These are phyloP conservation scores for Busseola fusca DNA, from an alignment of 2,888 invertebrate species.

Conservation along the genomic window DNA sequence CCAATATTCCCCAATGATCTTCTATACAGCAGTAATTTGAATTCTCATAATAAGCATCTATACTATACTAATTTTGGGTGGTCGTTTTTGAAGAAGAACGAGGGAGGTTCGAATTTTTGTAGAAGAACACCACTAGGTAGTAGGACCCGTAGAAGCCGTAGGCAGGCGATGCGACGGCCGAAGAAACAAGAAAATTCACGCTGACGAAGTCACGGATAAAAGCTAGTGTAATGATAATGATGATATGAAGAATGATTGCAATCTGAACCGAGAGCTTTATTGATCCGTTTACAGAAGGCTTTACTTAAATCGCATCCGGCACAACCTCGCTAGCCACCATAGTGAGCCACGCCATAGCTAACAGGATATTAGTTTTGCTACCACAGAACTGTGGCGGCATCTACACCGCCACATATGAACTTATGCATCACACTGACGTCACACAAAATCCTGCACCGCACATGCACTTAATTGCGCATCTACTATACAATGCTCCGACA, in stretches of 20 bases:
- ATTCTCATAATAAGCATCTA: too few species aligned
- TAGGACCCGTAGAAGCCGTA: too few species aligned
- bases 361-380: conserved; percentile 23
- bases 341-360: not conserved
- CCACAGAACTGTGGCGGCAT: not conserved
- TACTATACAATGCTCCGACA: not conserved
- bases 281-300: conserved; percentile 11
- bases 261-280: conserved; percentile 3
- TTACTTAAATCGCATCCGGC: conserved; percentile 5
- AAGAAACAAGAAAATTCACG: not conserved
- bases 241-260: not conserved
- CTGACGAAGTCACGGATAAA: not conserved
- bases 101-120: too few species aligned
- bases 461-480: not conserved
- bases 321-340: not conserved
- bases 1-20: not conserved
- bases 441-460: not conserved
- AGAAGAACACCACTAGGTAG: too few species aligned
- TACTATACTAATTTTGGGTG: too few species aligned
- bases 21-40: not conserved
- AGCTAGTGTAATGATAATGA: not conserved
- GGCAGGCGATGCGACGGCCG: too few species aligned
- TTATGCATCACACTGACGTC: not conserved
- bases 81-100: too few species aligned
- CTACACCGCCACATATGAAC: not conserved